Evolutionary conservation across 2,113 vertebrate species (phyloP).

Genomic region (Oreocharis arfaki): DNA sequence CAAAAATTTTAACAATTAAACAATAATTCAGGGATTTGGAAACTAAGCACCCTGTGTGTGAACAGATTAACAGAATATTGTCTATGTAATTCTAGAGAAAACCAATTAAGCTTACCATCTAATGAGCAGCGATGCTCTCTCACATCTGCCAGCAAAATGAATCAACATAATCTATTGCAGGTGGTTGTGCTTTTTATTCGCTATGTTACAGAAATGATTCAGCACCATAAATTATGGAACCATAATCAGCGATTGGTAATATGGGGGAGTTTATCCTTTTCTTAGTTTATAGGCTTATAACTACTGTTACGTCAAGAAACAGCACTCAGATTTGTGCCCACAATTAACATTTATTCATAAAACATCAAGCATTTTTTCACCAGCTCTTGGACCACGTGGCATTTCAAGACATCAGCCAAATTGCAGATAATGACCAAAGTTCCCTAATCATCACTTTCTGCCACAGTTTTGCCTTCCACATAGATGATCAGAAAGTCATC

Average conservation of each 20-base stretch:
- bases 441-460: neutral
- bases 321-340: neutral
- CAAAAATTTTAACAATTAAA: slow-evolving; percentile 56
- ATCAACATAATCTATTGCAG: slow-evolving; percentile 51
- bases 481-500: neutral
- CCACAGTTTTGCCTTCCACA: neutral
- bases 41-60: slow-evolving; percentile 39
- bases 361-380: neutral
- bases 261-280: neutral
- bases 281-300: neutral
- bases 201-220: neutral
- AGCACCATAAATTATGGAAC: slow-evolving; percentile 18
- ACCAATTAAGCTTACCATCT: slow-evolving; percentile 50
- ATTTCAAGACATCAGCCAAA: neutral
- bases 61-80: slow-evolving; percentile 60
- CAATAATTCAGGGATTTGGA: slow-evolving; percentile 48
- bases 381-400: neutral
- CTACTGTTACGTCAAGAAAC: neutral
- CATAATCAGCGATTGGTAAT: neutral
- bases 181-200: neutral
- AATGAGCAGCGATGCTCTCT: slow-evolving; percentile 39
- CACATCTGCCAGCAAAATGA: slow-evolving; percentile 48
- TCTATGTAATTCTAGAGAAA: slow-evolving; percentile 52
- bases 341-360: slow-evolving; percentile 10
- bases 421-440: neutral